These are phyloP conservation scores for Syritta pipiens DNA, from an alignment of 2,888 invertebrate genomes.

Conservation along the genomic window DNA sequence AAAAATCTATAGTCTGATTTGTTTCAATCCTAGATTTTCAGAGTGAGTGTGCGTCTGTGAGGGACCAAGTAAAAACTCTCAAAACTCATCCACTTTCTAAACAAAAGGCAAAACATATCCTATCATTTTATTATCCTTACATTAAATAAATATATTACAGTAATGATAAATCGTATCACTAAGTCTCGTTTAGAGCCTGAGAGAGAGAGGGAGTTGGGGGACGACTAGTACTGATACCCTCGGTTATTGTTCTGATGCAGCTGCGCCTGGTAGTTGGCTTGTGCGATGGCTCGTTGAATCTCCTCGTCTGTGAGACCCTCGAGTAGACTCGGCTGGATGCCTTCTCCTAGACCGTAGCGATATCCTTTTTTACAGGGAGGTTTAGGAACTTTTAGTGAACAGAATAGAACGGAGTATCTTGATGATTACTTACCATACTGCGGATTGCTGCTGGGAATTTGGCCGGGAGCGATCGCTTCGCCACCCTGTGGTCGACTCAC, in stretches of 20 bases:
- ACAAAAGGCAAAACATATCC: constrained; percentile 10
- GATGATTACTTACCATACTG: constrained; percentile 33
- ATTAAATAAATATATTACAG: constrained; percentile 57
- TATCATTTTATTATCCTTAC: constrained; percentile 43
- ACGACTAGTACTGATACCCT: constrained; percentile 57
- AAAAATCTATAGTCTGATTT: too few species aligned
- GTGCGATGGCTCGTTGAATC: constrained; percentile 53
- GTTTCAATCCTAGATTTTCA: too few species aligned
- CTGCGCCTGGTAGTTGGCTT: constrained; percentile 57
- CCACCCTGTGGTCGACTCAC: constrained; percentile 47
- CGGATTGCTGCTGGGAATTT: constrained; percentile 45
- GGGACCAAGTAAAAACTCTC: too few species aligned
- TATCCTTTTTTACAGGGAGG: constrained; percentile 52
- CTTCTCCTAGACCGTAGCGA: constrained; percentile 49
- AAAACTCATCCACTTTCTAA: too few species aligned
- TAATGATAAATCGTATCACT: constrained; percentile 46
- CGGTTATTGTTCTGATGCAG: constrained; percentile 42
- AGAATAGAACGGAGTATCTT: neutral
- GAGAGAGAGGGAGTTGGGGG: too few species aligned
- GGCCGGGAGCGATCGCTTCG: constrained; percentile 41
- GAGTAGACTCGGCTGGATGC: constrained; percentile 51
- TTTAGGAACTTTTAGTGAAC: too few species aligned
- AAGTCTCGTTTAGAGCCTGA: constrained; percentile 19
- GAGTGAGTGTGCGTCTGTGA: too few species aligned
- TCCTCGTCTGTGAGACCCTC: constrained; percentile 63